phyloP scores from a whole-genome alignment of 2,797 vertebrate species.

The Cetoscarus ocellatus region DNA sequence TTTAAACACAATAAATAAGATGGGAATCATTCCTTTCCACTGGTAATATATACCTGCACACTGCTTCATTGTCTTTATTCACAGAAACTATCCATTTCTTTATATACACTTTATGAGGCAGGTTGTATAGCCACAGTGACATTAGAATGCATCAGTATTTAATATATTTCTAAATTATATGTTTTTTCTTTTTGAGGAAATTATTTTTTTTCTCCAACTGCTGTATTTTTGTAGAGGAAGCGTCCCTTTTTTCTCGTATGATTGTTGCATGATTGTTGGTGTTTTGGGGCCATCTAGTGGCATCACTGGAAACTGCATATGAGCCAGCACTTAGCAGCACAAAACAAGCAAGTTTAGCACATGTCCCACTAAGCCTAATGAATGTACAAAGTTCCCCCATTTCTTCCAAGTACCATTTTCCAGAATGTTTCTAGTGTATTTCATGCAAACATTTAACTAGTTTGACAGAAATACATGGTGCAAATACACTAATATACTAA shows the following conservation, averaged over 20 bases:
- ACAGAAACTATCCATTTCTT: not conserved
- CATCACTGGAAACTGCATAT: conserved; percentile 33
- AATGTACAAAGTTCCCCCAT: too few species aligned
- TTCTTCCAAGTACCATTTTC: too few species aligned
- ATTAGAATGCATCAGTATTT: conserved; percentile 7
- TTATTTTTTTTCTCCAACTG: conserved; percentile 7
- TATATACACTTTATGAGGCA: not conserved
- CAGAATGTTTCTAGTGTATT: too few species aligned
- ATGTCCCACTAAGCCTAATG: too few species aligned
- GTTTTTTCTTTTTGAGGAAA: conserved; percentile 32
- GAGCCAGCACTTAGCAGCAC: not conserved
- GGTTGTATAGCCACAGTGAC: not conserved
- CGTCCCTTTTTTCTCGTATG: not conserved
- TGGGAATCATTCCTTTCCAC: not conserved
- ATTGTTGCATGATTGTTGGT: conserved; percentile 34
- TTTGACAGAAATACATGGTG: too few species aligned
- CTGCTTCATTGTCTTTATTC: conserved; percentile 12
- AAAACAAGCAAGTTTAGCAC: too few species aligned
- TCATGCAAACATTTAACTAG: too few species aligned
- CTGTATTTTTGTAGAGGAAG: conserved; percentile 8
- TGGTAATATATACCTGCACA: conserved; percentile 4
- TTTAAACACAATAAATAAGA: not conserved
- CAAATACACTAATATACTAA: too few species aligned
- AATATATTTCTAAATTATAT: conserved; percentile 28
- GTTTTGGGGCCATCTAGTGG: conserved; percentile 79